These are phyloP conservation scores for Chesias legatella DNA, from an alignment of 2,888 invertebrate genomes.

Conservation along the genomic window DNA sequence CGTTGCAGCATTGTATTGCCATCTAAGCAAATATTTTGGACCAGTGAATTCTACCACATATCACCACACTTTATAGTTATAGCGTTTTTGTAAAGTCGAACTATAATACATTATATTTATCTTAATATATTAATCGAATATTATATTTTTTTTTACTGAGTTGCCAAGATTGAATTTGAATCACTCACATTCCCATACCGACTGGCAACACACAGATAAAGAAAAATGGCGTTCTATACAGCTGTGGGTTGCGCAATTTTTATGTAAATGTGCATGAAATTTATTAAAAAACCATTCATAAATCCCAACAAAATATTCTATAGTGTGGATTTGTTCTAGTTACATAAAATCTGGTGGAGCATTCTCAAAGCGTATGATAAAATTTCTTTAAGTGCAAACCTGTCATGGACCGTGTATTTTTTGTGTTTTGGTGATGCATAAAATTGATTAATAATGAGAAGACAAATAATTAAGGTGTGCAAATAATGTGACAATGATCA, in stretches of 20 bases:
- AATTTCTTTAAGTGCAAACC: slow-evolving; percentile 54
- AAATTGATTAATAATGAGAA: slow-evolving; percentile 75
- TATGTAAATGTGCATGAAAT: slow-evolving; percentile 72
- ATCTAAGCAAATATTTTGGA: no score
- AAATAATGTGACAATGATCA: slow-evolving; percentile 76
- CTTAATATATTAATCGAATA: no score
- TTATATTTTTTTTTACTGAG: no score
- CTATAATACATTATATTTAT: no score
- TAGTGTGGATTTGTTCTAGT: slow-evolving; percentile 51
- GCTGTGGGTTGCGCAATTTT: slow-evolving; percentile 80
- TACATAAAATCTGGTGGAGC: slow-evolving; percentile 40
- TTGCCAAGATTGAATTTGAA: no score
- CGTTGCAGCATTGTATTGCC: no score
- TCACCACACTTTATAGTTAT: no score
- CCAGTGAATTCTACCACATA: no score
- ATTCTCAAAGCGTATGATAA: slow-evolving; percentile 48
- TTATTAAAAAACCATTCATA: slow-evolving; percentile 52
- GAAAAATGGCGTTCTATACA: slow-evolving; percentile 77
- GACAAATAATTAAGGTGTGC: slow-evolving; percentile 68
- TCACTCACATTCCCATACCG: no score
- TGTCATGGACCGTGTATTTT: slow-evolving; percentile 77
- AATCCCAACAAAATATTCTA: slow-evolving; percentile 49
- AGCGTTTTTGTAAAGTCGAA: no score
- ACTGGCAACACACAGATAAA: slow-evolving; percentile 52
- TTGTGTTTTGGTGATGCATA: slow-evolving; percentile 75